Evolutionary conservation across 2,888 invertebrate species (phyloP), one percentile per base, ranked within the genome.

Genomic region (Cheilosia grossa): DNA sequence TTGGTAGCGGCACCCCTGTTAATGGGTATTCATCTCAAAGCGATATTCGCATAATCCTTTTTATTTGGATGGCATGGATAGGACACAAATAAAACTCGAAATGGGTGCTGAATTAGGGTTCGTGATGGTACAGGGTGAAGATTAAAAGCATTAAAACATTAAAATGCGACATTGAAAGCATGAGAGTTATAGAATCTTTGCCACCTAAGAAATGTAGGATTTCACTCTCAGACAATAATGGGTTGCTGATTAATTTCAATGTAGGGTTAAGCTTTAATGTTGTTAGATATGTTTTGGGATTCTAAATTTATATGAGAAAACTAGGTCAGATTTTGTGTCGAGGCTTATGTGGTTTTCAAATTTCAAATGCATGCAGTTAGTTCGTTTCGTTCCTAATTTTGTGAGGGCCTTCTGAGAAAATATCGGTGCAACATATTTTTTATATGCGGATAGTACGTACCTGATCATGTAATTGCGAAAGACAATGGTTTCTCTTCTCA

Each of bases 11-110:
- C 51, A 44, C 19, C 66, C 47, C 37, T 74, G 59, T 66, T 59
- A 49, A 58, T 64, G 56, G 56, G 5, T 21, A 70, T 70, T 69
- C 51, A 75, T 51, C 15, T 56, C 56, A n/a, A 58, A 37, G 21
- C 15, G 21, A 75, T 63, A 75, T 21, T 67, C 49, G n/a, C 30
- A 42, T 81, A 63, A 75, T 74, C 81, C 63, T 63, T 77, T 77
- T 69, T 67, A 27, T 42, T 33, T 51, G 44, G 30, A 40, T 54
- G 27, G 24, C 53, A 67, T 40, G 44, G 51, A 49, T 17, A 40
- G 44, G 51, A 49, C 30, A 56, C 19, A 63, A n/a, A 59, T 44
- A 67, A 37, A 61, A 37, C 54, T 33, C 40, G 40, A 61, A 54
- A 13, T 21, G n/a, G n/a, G 40, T 13, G n/a, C 47, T 17, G n/a